Evolutionary conservation across 2,888 invertebrate species (phyloP), one percentile per base, ranked within the genome.

Genomic region (Tillus elongatus): DNA sequence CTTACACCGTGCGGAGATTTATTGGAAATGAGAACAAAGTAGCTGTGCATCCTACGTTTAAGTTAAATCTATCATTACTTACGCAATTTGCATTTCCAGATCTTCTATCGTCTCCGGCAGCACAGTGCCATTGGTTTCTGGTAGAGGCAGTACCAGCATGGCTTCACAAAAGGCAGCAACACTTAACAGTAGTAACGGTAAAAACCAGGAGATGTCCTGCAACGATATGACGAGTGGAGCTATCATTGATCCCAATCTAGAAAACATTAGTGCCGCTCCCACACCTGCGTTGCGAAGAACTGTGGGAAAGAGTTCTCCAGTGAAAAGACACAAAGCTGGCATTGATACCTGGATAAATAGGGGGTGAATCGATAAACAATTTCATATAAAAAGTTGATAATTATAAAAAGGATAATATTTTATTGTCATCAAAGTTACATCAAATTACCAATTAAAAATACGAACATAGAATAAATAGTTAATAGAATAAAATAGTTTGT

Each of bases 281-380:
- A 87, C 73, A 1, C 83, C 85, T 10, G 77, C 76, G 54, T 87
- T 87, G 11, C 88, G 69, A 2, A 82, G 73, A 10, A 82, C 70
- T 0, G 87, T 88, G 6, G 88, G 88, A 54, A 78, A 86, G 19
- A 86, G 60, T 62, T 88, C 87, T 0, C 84, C 82, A 6, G 82
- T 77, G 57, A 77, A 83, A 11, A 88, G 69, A 58, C 82, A 87
- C 37, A 83, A 64, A 1, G 79, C 71, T 35, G 66, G 79, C 37
- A 60, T 52, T 1, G 71, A 66, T 6, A 75, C 68, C 75, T 75
- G 58, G 30, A 65, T 63, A 40, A 43, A 39, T n/a, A n/a, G n/a
- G n/a, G n/a, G n/a, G n/a, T n/a, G n/a, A n/a, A n/a, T n/a, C 30
- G 3, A 29, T 28, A 32, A 33, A 13, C 24, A 24, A n/a, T 24